Base-by-base conservation (phyloP, 2,888 invertebrate species). In the Lepidonotus clava region DNA sequence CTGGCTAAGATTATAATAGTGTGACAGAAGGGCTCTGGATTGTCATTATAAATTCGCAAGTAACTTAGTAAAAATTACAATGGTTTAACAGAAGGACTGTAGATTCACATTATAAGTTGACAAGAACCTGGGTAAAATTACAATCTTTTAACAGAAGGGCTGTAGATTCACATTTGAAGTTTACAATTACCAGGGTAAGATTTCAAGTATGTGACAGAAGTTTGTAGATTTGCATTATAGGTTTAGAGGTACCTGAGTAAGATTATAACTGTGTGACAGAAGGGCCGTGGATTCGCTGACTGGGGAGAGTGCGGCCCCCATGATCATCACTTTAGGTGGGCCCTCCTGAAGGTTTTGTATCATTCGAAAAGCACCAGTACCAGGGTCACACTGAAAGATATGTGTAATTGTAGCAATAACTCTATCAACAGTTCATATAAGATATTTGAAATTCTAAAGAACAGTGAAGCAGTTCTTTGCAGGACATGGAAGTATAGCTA, bases 191-290 rank as follows among this genome's bases (percentile, higher is more conserved):
- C 14, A 21, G 85, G 0, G n/a, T n/a, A n/a, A n/a, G n/a, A n/a
- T n/a, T n/a, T n/a, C n/a, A n/a, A n/a, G 89, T 86, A 53, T 90
- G 87, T 0, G 90, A 89, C 0, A 89, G 89, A 51, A 89, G 88
- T 90, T 83, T 18, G 90, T 90, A 5, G 89, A 86, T 66, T 89
- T 88, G 0, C 89, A 88, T 24, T 86, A 88, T 0, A 86, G 84
- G 0, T n/a, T n/a, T n/a, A n/a, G n/a, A n/a, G n/a, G n/a, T 71
- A 89, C 90, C 90, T 90, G 89, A n/a, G 89, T 89, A 11, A 90
- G 87, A 67, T 90, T 90, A 89, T 89, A 90, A 6, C 89, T 86
- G 61, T 90, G 87, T 0, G 90, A 89, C 0, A 89, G 89, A 51
- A 89, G 88, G 0, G 90, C 84, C 11, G 90, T 90, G 1, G 89